Percentiles rank a stretch among this genome's conserved stretches.
phyloP scores from a whole-genome alignment of 2,797 vertebrate genomes.

The Scleropages formosus region DNA sequence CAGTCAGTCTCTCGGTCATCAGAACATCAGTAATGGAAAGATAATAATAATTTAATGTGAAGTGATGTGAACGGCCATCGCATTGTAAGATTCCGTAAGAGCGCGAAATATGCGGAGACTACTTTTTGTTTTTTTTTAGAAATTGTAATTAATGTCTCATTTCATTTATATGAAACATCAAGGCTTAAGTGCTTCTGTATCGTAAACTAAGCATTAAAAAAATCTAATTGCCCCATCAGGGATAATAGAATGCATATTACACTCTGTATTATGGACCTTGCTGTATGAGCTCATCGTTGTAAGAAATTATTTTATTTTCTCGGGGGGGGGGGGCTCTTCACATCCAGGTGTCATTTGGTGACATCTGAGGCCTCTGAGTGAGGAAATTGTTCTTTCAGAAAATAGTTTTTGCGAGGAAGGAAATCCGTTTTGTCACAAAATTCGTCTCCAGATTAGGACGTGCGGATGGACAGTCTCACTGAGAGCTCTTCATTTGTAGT shows the following conservation, averaged over 20 bases:
- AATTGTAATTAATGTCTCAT: too few relatives aligned
- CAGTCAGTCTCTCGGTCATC: too few relatives aligned
- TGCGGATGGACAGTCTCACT: constrained; percentile 22
- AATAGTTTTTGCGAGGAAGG: background rate
- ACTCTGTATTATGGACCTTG: background rate
- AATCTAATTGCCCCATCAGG: too few relatives aligned
- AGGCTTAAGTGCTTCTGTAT: too few relatives aligned
- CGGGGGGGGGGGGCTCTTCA: background rate
- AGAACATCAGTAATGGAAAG: too few relatives aligned
- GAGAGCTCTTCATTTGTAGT: background rate
- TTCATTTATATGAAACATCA: too few relatives aligned
- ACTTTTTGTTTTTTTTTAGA: too few relatives aligned
- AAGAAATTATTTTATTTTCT: background rate
- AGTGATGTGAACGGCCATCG: too few relatives aligned
- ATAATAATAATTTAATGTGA: too few relatives aligned
- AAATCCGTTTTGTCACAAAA: constrained; percentile 16
- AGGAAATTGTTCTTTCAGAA: background rate
- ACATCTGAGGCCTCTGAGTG: background rate
- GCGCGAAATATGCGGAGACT: too few relatives aligned
- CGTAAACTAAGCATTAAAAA: too few relatives aligned
- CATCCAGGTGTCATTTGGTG: background rate
- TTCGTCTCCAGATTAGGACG: background rate
- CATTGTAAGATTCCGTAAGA: too few relatives aligned
- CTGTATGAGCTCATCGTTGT: background rate
- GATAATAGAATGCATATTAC: background rate